Evolutionary conservation across 2,113 vertebrate species (phyloP).

Genomic region (Platycercus adscitus): DNA sequence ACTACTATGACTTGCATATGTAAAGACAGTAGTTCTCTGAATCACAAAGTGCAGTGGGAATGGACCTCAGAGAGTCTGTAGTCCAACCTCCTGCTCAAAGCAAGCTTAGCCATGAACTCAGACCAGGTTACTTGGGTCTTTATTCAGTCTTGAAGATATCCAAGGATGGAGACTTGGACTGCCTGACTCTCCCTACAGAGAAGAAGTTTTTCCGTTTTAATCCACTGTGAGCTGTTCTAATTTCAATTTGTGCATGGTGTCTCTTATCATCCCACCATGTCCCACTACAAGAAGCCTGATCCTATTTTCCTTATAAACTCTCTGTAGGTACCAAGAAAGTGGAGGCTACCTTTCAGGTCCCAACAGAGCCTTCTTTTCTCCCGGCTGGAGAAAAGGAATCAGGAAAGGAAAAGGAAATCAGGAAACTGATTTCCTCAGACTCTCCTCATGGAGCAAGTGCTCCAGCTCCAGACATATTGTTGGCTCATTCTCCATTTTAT

Average conservation of each 20-base stretch:
- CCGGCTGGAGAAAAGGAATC: too few relatives aligned
- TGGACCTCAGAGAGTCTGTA: neutral
- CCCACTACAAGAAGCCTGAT: neutral
- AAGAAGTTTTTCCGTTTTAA: neutral
- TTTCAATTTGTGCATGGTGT: neutral
- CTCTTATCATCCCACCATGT: neutral
- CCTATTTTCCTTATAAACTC: neutral
- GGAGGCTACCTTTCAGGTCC: neutral
- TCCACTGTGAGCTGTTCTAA: neutral
- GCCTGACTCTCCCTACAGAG: neutral
- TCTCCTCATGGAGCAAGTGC: neutral
- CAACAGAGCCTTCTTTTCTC: neutral
- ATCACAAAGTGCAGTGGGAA: neutral
- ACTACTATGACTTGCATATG: neutral
- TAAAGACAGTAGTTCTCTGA: neutral
- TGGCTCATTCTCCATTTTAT: neutral
- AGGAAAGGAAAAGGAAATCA: too few relatives aligned
- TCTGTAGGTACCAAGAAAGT: neutral
- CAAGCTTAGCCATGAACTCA: neutral
- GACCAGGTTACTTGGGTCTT: neutral
- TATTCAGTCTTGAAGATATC: neutral
- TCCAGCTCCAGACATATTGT: neutral
- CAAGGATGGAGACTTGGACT: neutral
- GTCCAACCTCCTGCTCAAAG: neutral
- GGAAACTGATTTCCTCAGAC: neutral